Evolutionary conservation across 2,113 vertebrate genomes (phyloP).

Genomic region (Saccopteryx bilineata): DNA sequence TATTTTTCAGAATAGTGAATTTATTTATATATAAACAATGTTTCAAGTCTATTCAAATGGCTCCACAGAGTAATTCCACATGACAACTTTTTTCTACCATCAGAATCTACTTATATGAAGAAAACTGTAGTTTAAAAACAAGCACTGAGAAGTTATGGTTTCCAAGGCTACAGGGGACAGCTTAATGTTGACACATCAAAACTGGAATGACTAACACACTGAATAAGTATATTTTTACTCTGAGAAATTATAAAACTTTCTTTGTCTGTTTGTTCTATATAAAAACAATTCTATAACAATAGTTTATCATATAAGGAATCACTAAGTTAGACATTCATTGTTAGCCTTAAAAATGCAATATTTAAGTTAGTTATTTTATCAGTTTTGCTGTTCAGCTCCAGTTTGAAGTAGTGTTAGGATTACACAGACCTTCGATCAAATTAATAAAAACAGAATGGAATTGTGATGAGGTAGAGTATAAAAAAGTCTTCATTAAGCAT

Average conservation of each 20-base stretch:
- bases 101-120: constrained; percentile 75
- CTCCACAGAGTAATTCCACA: constrained; percentile 73
- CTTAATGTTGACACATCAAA: constrained; percentile 62
- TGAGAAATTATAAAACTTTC: constrained; percentile 59
- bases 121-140: constrained; percentile 68
- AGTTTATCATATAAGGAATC: constrained; percentile 51
- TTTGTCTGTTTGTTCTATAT: constrained; percentile 50
- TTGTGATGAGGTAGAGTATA: background rate
- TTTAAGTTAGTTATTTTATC: constrained; percentile 44
- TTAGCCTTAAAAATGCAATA: constrained; percentile 47
- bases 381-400: constrained; percentile 20
- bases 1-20: constrained; percentile 43
- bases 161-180: constrained; percentile 59
- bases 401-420: constrained; percentile 47
- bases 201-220: constrained; percentile 57
- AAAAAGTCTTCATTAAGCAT: constrained; percentile 18
- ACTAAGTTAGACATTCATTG: constrained; percentile 52
- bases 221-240: constrained; percentile 29
- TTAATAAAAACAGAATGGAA: background rate
- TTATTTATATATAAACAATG: constrained; percentile 72
- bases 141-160: constrained; percentile 62
- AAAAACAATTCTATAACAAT: constrained; percentile 62
- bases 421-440: constrained; percentile 48
- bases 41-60: constrained; percentile 67
- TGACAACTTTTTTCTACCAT: constrained; percentile 78